Evolutionary conservation across 2,113 vertebrate genomes (phyloP), one percentile per base, ranked within the genome.

Genomic region (Apeltes quadracus): DNA sequence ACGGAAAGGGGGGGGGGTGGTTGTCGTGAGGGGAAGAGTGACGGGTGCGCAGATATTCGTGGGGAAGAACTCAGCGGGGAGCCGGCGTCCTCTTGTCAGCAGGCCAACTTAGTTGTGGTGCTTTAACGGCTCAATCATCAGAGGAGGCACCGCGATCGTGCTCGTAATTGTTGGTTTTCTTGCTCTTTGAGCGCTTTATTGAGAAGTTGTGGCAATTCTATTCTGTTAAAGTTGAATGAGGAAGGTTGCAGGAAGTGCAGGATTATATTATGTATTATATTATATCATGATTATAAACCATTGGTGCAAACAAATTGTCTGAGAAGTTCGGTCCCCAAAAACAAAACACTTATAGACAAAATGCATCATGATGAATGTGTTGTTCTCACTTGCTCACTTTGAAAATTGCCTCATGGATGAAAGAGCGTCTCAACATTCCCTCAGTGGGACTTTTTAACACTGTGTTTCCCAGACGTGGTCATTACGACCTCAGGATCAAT

Each of bases 401-500:
- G n/a, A n/a, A n/a, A n/a, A n/a, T n/a, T n/a, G n/a, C n/a, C 5
- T 13, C 16, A 36, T 41, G 12, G 10, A 39, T 53, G 4, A 14
- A 59, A 36, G 59, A 78, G 51, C 18, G 44, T 53, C 38, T 53
- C 29, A 57, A 38, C 39, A 53, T 61, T 32, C 78, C 69, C 56
- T 79, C 85, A 81, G 43, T 69, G 82, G 75, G 80, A 75, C 72
- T 84, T 88, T 80, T 84, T 58, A 80, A 80, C 73, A 69, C 34
- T 15, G 39, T 36, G 59, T 72, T 78, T 73, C 76, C 78, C 77
- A 59, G 79, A 76, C 61, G 75, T 43, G 75, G 34, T 78, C 81
- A 82, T 85, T 84, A 86, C 81, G 82, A 79, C 72, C 83, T 75
- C 9, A 32, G 53, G 78, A 87, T 89, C 87, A 74, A 91, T 90